Base-by-base conservation (phyloP, 2,888 invertebrate genomes). In the Tipula confusa region DNA sequence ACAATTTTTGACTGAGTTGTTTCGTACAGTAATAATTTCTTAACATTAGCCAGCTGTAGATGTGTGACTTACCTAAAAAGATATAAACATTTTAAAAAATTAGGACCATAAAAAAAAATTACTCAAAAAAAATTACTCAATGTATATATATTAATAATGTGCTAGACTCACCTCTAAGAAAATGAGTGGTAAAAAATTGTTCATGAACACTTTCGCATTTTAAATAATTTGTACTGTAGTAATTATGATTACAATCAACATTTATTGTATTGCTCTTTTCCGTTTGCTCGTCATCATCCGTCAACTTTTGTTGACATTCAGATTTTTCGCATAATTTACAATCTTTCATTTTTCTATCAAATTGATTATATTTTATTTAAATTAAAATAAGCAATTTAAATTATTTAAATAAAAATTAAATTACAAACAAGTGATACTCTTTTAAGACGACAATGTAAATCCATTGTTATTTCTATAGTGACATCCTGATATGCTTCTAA, bases 141-240 rank as follows among this genome's bases (percentile, higher is more conserved):
- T 43, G 24, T 7, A n/a, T n/a, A n/a, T n/a, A n/a, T n/a, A 4
- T 43, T 43, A n/a, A n/a, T n/a, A 15, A 43, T 2, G 43, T 18
- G 64, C 0, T 0, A 9, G 0, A 64, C 64, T 64, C 9, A 64
- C 64, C 64, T 64, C 64, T 64, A 24, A 64, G 64, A 64, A 64
- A 64, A 64, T 64, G 64, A 24, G 64, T 24, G 64, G 64, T 64
- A 64, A 64, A 64, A 64, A 64, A 64, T 64, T 64, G 64, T 64
- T 64, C 64, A 64, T 64, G 64, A 64, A 64, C 24, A 24, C 64
- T 64, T 24, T 24, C 24, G 13, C 9, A 64, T 64, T 64, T 64
- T 64, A 64, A 64, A 64, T 64, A 64, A 64, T 64, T 64, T 64
- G 64, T 64, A 64, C 64, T 64, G 24, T 64, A 24, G 24, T 64